Evolutionary conservation across 2,888 invertebrate genomes (phyloP).

Genomic region (Synanthedon andrenaeformis): DNA sequence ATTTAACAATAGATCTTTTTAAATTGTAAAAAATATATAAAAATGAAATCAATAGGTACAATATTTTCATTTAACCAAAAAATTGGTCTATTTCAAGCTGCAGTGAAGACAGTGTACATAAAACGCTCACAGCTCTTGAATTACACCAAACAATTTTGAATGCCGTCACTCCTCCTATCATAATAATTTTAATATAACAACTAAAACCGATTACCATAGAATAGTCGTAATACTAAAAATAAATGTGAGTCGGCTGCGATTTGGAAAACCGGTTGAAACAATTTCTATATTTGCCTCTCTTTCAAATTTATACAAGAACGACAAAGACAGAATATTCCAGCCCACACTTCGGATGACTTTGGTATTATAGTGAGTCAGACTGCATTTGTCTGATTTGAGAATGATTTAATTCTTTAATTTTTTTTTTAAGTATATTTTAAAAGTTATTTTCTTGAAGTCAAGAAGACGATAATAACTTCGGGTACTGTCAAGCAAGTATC

Average conservation of each 20-base stretch:
- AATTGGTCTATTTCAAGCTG: too few relatives aligned
- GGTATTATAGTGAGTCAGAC: background rate
- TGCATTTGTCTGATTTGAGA: background rate
- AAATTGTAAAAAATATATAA: too few relatives aligned
- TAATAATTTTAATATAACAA: background rate
- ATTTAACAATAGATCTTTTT: too few relatives aligned
- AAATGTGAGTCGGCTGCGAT: background rate
- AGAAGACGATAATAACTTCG: too few relatives aligned
- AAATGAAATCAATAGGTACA: too few relatives aligned
- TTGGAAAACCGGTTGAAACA: background rate
- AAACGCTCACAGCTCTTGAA: background rate
- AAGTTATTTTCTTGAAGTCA: too few relatives aligned
- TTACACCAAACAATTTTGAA: background rate
- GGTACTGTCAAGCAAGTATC: too few relatives aligned
- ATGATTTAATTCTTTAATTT: background rate
- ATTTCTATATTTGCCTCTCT: background rate
- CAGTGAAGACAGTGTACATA: too few relatives aligned
- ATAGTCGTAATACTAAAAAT: slow-evolving; percentile 1
- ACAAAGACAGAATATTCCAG: background rate
- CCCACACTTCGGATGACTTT: background rate
- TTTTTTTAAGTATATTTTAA: too few relatives aligned
- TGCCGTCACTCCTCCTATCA: background rate
- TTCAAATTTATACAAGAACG: background rate
- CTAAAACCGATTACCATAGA: background rate
- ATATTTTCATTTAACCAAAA: too few relatives aligned